These are phyloP conservation scores for Tanytarsus gracilentus DNA, from an alignment of 2,888 invertebrate species.

Conservation along the genomic window DNA sequence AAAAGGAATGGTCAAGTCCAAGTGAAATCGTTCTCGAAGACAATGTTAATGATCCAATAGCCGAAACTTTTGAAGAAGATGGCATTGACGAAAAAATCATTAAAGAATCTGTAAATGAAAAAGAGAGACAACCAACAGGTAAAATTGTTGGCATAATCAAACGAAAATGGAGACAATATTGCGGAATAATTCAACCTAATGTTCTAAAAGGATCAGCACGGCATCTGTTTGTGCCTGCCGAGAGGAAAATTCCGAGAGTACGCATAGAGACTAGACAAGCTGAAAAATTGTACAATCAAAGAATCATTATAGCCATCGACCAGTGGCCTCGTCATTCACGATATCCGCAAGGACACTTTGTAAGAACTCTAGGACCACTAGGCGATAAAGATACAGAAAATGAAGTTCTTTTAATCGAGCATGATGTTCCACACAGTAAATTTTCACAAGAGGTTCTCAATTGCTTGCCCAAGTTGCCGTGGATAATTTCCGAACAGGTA, in stretches of 20 bases:
- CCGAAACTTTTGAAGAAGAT: slow-evolving; percentile 54
- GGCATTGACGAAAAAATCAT: slow-evolving; percentile 32
- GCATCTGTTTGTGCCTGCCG: slow-evolving; percentile 91
- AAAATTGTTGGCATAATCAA: slow-evolving; percentile 88
- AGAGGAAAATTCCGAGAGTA: slow-evolving; percentile 86
- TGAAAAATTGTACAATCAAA: slow-evolving; percentile 65
- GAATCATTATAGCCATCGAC: slow-evolving; percentile 93
- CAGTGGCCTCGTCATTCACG: slow-evolving; percentile 90
- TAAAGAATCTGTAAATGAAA: neutral
- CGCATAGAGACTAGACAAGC: slow-evolving; percentile 92
- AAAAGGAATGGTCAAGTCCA: slow-evolving; percentile 83
- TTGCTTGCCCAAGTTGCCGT: slow-evolving; percentile 82
- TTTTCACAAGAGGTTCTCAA: slow-evolving; percentile 91
- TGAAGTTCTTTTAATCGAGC: slow-evolving; percentile 89
- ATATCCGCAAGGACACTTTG: slow-evolving; percentile 93
- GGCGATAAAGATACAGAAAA: slow-evolving; percentile 95
- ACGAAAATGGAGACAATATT: slow-evolving; percentile 95
- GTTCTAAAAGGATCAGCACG: slow-evolving; percentile 58
- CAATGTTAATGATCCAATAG: slow-evolving; percentile 61
- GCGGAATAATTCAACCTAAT: slow-evolving; percentile 83
- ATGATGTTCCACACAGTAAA: slow-evolving; percentile 91
- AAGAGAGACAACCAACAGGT: slow-evolving; percentile 52
- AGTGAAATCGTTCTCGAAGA: slow-evolving; percentile 76
- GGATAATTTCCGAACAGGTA: slow-evolving; percentile 78
- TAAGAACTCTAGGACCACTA: slow-evolving; percentile 80